Evolutionary conservation across 2,113 vertebrate genomes (phyloP), one percentile per base, ranked within the genome.

Genomic region (Neofelis nebulosa): DNA sequence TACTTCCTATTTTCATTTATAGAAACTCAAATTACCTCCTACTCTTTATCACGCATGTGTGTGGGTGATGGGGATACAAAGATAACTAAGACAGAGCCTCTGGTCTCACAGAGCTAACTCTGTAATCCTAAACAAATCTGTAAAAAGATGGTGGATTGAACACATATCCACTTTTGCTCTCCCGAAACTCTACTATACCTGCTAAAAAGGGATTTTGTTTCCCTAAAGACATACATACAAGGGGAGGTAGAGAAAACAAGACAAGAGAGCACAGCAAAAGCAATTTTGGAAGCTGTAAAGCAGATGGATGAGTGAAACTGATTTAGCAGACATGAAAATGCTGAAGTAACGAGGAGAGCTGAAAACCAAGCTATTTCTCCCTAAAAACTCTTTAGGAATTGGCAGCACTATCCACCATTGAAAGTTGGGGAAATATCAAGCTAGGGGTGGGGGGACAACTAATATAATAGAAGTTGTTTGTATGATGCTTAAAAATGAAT

Each of bases 261-360:
- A 92, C 23, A 68, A 33, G 41, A 71, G 19, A 82, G 27, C 45
- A 76, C 2, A 78, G 36, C 55, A 76, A 66, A 91, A 94, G 29
- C 52, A 66, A 45, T 66, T 87, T 90, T 80, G 89, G 81, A 81
- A 95, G 50, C 63, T 90, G 18, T 61, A 55, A 95, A 61, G 33
- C 74, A 97, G 48, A 89, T 79, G 45, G 29, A 45, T 89, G 63
- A 86, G 66, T 74, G 48, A 79, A 93, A 96, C 63, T 84, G 36
- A 92, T 23, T 92, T 83, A 80, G 29, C 79, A 95, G 31, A 52
- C 50, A 29, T 76, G 33, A 92, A 97, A 95, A 84, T 55, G 4
- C 82, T 71, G 48, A 92, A 18, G 36, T 31, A 69, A 79, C 2
- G 6, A 86, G 57, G 38, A 93, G 33, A 94, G 3, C 4, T 61